These are phyloP conservation scores for Kuschelorhynchus macadamiae DNA, from an alignment of 2,888 invertebrate genomes.

Conservation along the genomic window DNA sequence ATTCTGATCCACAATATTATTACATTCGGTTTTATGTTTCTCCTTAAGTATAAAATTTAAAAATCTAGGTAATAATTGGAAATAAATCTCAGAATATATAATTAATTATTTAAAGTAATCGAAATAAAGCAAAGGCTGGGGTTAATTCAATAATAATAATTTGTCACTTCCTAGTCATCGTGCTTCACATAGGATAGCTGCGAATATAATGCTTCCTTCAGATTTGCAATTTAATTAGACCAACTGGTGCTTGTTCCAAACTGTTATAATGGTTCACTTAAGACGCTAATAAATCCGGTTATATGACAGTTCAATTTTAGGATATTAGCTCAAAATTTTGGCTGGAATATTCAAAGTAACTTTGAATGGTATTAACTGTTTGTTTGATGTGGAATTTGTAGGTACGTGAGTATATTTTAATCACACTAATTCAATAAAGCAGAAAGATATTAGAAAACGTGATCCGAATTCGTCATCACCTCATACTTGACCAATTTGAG, in stretches of 20 bases:
- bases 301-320: constrained; percentile 31
- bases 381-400: neutral
- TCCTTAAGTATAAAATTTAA: too few relatives aligned
- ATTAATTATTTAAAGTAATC: too few relatives aligned
- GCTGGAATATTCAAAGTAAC: neutral
- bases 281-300: constrained; percentile 45
- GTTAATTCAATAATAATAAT: constrained; percentile 23
- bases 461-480: too few relatives aligned
- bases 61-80: too few relatives aligned
- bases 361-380: neutral
- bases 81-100: too few relatives aligned
- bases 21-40: too few relatives aligned
- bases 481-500: too few relatives aligned
- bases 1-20: too few relatives aligned
- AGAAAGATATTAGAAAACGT: too few relatives aligned
- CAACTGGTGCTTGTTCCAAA: constrained; percentile 37
- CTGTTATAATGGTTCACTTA: constrained; percentile 36
- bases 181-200: constrained; percentile 6
- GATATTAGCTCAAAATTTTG: constrained; percentile 15
- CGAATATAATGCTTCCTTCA: constrained; percentile 17
- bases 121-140: constrained; percentile 8
- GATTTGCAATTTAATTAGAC: constrained; percentile 43
- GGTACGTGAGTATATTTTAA: too few relatives aligned
- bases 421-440: too few relatives aligned
- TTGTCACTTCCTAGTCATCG: constrained; percentile 28